A percentile compares a stretch with the other conserved stretches of the same genome.
phyloP scores from a whole-genome alignment of 1,140 invertebrate species.

The Pseudobourletiella spinata region DNA sequence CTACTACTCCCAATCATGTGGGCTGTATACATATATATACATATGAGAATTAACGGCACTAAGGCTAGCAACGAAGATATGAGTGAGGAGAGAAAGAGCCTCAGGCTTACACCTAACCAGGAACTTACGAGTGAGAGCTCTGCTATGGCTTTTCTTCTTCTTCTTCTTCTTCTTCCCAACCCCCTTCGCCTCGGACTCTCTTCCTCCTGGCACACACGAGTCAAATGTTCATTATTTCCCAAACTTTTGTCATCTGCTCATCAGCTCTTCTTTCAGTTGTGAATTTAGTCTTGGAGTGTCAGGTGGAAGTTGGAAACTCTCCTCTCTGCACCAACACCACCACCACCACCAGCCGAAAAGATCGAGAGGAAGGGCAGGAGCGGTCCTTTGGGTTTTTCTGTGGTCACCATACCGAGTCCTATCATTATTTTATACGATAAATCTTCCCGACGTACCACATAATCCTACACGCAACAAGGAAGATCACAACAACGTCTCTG shows the following conservation, averaged over 20 bases:
- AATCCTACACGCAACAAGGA: too few species aligned
- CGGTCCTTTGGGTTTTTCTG: too few species aligned
- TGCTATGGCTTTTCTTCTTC: too few species aligned
- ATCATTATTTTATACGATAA: neutral
- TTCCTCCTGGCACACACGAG: neutral
- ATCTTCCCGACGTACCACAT: neutral
- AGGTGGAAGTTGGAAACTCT: neutral
- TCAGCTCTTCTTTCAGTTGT: slow-evolving; percentile 3
- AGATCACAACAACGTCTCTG: too few species aligned
- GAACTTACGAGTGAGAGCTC: neutral
- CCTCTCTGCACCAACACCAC: neutral
- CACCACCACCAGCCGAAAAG: neutral
- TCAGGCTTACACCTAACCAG: slow-evolving; percentile 1
- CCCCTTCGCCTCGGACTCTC: neutral
- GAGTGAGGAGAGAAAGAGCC: neutral
- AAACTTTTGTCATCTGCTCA: slow-evolving; percentile 3
- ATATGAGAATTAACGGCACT: neutral
- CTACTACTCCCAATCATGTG: too few species aligned
- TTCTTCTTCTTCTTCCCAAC: neutral
- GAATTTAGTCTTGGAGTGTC: neutral
- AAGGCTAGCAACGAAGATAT: neutral
- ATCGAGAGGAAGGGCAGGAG: neutral
- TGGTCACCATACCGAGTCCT: neutral
- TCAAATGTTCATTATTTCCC: neutral
- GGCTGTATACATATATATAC: too few species aligned